phyloP scores from a whole-genome alignment of 2,888 invertebrate genomes.

The Phyllotreta cruciferae region DNA sequence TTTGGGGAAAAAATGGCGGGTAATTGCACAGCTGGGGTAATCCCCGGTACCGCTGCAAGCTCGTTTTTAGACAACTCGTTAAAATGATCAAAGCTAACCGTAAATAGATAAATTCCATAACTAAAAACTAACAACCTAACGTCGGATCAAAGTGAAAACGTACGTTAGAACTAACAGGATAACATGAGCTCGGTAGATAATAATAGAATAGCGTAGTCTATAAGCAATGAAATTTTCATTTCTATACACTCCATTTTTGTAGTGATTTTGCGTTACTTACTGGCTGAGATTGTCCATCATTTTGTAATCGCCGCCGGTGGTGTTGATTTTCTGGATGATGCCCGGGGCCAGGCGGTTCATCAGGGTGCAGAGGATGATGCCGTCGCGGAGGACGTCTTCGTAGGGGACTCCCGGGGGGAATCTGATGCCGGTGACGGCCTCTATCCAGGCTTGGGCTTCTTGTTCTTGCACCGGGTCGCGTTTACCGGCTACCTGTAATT shows the following conservation, averaged over 20 bases:
- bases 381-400: slow-evolving; percentile 83
- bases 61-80: not conserved
- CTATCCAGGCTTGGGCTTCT: slow-evolving; percentile 88
- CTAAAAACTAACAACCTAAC: slow-evolving; percentile 17
- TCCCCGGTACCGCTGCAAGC: too few relatives aligned
- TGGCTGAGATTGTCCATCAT: slow-evolving; percentile 95
- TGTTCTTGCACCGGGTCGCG: slow-evolving; percentile 79
- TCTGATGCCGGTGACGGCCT: slow-evolving; percentile 78
- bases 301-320: slow-evolving; percentile 89
- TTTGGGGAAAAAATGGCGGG: too few relatives aligned
- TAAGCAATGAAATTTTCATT: too few relatives aligned
- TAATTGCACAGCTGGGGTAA: too few relatives aligned
- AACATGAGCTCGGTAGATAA: slow-evolving; percentile 16
- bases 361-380: slow-evolving; percentile 84
- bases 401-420: slow-evolving; percentile 76
- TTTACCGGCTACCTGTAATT: slow-evolving; percentile 78
- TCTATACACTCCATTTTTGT: too few relatives aligned
- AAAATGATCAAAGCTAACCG: slow-evolving; percentile 9
- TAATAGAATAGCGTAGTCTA: too few relatives aligned
- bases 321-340: slow-evolving; percentile 82
- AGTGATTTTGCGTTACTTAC: too few relatives aligned
- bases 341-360: slow-evolving; percentile 91
- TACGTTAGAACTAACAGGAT: slow-evolving; percentile 27
- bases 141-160: slow-evolving; percentile 30
- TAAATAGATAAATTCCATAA: not conserved